Conservation (phyloP, 2,888 invertebrate species). For the Thereva nobilitata region DNA sequence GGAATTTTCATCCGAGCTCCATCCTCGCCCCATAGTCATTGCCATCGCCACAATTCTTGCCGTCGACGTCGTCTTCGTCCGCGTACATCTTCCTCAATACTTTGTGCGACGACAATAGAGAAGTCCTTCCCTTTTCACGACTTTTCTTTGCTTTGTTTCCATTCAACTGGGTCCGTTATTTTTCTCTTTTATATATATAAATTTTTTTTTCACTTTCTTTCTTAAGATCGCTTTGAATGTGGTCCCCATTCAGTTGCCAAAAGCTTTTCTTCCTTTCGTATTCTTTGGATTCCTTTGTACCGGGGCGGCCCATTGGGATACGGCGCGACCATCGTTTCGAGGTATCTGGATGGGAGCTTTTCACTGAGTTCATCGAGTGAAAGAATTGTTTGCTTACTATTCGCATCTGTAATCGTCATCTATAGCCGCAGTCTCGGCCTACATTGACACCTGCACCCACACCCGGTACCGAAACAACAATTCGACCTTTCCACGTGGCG, state of each 20-base stretch:
- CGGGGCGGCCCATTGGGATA: slow-evolving; percentile 30
- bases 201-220: slow-evolving; percentile 16
- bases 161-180: slow-evolving; percentile 34
- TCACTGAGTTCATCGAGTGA: slow-evolving; percentile 18
- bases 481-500: not conserved
- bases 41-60: slow-evolving; percentile 14
- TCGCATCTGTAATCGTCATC: slow-evolving; percentile 30
- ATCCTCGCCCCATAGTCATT: too few species aligned
- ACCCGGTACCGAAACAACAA: not conserved
- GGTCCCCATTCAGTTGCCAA: slow-evolving; percentile 34
- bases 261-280: slow-evolving; percentile 32
- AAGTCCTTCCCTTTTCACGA: slow-evolving; percentile 27
- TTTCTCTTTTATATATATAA: not conserved
- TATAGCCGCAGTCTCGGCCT: not conserved
- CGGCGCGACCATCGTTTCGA: slow-evolving; percentile 22
- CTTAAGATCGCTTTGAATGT: slow-evolving; percentile 34
- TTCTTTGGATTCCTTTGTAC: slow-evolving; percentile 31
- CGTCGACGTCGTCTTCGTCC: slow-evolving; percentile 3
- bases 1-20: too few species aligned
- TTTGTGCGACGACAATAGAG: not conserved
- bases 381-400: slow-evolving; percentile 22
- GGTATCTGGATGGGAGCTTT: slow-evolving; percentile 24
- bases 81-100: slow-evolving; percentile 9
- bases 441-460: not conserved
- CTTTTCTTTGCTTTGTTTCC: slow-evolving; percentile 34